These are phyloP conservation scores for Heliothis subflexa DNA, from an alignment of 1,140 invertebrate genomes.

Conservation along the genomic window DNA sequence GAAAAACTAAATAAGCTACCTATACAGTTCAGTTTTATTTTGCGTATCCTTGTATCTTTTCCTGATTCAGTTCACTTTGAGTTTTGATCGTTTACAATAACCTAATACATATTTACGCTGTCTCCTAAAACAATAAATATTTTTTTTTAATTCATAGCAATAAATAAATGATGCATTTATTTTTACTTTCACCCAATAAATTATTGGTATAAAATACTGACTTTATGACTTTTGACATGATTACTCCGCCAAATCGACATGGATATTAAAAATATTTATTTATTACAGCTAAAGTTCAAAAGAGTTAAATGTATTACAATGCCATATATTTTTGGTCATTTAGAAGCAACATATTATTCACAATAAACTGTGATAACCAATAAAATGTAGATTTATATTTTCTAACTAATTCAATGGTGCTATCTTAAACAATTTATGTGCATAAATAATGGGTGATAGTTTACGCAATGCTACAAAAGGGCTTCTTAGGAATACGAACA, in stretches of 20 bases:
- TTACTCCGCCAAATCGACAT: constrained; percentile 13
- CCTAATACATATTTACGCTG: too few relatives aligned
- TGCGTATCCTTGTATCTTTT: too few relatives aligned
- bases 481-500: background rate
- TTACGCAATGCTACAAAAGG: background rate
- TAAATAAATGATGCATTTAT: too few relatives aligned
- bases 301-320: background rate
- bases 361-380: constrained; percentile 20
- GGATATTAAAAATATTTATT: constrained; percentile 24
- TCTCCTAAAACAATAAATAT: too few relatives aligned
- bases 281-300: background rate
- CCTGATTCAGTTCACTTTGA: too few relatives aligned
- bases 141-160: too few relatives aligned
- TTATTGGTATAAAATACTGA: background rate
- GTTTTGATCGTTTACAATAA: too few relatives aligned
- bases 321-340: background rate
- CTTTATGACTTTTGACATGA: constrained; percentile 13
- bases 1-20: too few relatives aligned
- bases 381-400: constrained; percentile 38
- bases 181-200: too few relatives aligned
- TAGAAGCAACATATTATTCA: constrained; percentile 15
- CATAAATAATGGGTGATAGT: constrained; percentile 1
- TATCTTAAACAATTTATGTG: constrained; percentile 8
- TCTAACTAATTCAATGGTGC: constrained; percentile 10
- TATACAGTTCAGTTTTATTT: too few relatives aligned